A percentile compares a stretch with the other conserved stretches of the same genome.
Evolutionary conservation across 2,888 invertebrate genomes (phyloP).

Genomic region (Smittia sp.): DNA sequence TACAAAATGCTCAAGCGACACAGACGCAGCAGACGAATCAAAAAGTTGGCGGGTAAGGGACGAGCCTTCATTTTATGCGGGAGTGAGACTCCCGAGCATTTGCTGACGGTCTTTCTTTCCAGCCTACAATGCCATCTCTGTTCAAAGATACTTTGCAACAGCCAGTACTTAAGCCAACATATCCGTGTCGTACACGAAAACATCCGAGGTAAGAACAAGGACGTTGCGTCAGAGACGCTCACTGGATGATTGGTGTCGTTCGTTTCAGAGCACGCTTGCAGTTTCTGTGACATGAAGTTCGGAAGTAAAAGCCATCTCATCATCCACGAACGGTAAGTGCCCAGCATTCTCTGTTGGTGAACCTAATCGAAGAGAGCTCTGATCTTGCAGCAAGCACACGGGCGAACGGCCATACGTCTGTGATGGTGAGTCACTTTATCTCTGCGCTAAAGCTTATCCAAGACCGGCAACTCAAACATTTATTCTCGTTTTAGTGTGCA

Average conservation of each 20-base stretch:
- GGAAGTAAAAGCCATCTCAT: conserved; percentile 36
- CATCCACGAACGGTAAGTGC: conserved; percentile 25
- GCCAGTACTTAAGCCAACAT: conserved; percentile 39
- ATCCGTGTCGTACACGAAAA: conserved; percentile 38
- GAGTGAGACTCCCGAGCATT: not conserved
- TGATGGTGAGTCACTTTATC: conserved; percentile 25
- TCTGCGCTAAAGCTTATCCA: too few species aligned
- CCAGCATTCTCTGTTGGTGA: too few species aligned
- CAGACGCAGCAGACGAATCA: conserved; percentile 30
- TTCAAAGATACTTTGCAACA: conserved; percentile 33
- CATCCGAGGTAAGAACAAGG: conserved; percentile 9
- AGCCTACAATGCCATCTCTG: conserved; percentile 36
- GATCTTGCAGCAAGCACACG: conserved; percentile 17
- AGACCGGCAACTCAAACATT: too few species aligned
- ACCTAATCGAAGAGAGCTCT: not conserved
- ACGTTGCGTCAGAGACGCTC: not conserved
- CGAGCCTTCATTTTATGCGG: not conserved
- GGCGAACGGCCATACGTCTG: conserved; percentile 31
- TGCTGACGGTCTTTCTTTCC: not conserved
- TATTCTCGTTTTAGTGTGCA: conserved; percentile 29
- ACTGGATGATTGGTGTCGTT: not conserved
- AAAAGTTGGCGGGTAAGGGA: conserved; percentile 39
- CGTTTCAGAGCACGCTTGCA: conserved; percentile 25
- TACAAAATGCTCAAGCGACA: conserved; percentile 34
- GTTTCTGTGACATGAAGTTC: conserved; percentile 34